Base-by-base conservation (phyloP, 2,888 invertebrate species). In the Pyrgus malvae region DNA sequence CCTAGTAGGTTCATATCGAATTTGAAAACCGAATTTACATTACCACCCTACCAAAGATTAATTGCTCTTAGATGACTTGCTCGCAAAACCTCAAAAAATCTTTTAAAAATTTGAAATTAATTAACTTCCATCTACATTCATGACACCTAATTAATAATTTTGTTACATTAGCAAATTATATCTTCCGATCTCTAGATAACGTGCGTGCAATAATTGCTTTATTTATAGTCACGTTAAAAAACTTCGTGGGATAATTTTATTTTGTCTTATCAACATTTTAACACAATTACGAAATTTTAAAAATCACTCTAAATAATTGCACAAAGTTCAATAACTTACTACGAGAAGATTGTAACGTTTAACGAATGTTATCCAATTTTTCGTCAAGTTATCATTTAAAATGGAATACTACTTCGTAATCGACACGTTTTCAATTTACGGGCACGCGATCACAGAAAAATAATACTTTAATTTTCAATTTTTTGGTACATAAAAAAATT, bases 281-380 rank as follows among this genome's bases (percentile, higher is more conserved):
- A 31, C 16, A 37, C 4, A 17, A n/a, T 38, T 38, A 29, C 7
- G 12, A 42, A 33, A 25, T 2, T 6, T 11, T 37, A 44, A 19
- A 40, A 44, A 44, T 12, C 51, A 29, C 14, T 35, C 35, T 23
- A 12, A 9, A n/a, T 44, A 51, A 27, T 33, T 27, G 14, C 25
- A 5, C 19, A 21, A 45, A 37, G 51, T 53, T 53, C 44, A 53
- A 29, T 53, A 44, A 44, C 37, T 37, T 53, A 4, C 17, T n/a
- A 25, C 44, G 44, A 42, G 31, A 17, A 17, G 9, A 42, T 37
- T 44, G 42, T 35, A 44, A 44, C 42, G 33, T 35, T 50, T 25
- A 37, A 27, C 44, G 7, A 51, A 51, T 42, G 6, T 44, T 45
- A 53, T 38, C 53, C 44, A 53, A 53, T 51, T 51, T 50, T 44